Evolutionary conservation across 64 coral and sea anemone genomes (phyloP), one percentile per base, ranked within the genome.

Genomic region (Catalaphyllia jardinei): DNA sequence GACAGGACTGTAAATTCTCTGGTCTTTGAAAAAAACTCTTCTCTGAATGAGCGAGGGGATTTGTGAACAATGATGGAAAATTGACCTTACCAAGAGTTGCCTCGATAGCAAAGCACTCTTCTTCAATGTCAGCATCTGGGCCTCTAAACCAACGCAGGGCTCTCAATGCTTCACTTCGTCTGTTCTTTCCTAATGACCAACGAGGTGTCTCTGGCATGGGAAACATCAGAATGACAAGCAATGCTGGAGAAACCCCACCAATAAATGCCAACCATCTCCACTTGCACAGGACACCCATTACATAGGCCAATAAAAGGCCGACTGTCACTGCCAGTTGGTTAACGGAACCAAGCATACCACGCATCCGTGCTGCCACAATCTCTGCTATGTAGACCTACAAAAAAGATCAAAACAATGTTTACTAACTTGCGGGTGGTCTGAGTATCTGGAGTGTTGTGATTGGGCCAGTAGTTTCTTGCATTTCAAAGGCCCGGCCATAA

Each of bases 341-440:
- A 19, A 89, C 87, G 55, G 89, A 87, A 50, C 96, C 96, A 1
- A 98, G 87, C 24, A 88, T 83, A 69, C 93, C 96, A 72, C 96
- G 89, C 38, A 89, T 62, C 15, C 72, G 31, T 16, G 96, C 87
- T 64, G 90, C 86, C 18, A 88, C 79, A 80, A 98, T 88, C 77
- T 98, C 96, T 33, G 96, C 96, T 76, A 98, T 94, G 80, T 94
- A 98, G 3, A 95, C 87, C 96, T 98, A 31, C 19, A 59, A 80
- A 86, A 38, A 18, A 88, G 65, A 77, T 52, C 16, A 15, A 0
- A n/a, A 7, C 49, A 38, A 35, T 35, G 33, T 46, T 46, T 46
- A 46, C 5, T 5, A 5, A 46, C 0, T 46, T 46, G 7, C 6
- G 5, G 7, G 33, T 35, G 7, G 42, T 46, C 42, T 46, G 42